Conservation (phyloP, 2,888 invertebrate species). For the Chironomus tentans region DNA sequence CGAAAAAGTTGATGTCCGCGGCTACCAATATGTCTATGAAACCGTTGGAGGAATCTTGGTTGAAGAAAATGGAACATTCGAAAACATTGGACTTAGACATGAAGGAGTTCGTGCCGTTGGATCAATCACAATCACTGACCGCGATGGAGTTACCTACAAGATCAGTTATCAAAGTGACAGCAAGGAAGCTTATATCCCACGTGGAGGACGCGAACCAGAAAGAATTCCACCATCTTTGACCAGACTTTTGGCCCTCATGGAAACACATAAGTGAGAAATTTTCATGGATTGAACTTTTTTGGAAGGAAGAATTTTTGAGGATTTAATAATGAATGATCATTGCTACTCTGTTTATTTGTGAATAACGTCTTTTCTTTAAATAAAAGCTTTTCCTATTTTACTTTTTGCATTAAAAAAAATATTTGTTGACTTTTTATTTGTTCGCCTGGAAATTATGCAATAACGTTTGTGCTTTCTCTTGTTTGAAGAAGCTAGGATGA, state of each 20-base stretch:
- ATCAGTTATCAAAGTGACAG: not conserved
- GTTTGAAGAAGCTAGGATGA: no score
- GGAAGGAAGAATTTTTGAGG: not conserved
- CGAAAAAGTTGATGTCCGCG: conserved; percentile 3
- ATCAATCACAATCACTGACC: not conserved
- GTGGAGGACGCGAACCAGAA: not conserved
- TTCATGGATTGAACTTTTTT: not conserved
- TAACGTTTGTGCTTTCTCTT: no score
- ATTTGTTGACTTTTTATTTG: no score
- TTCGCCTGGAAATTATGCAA: not conserved
- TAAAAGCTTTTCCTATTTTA: not conserved
- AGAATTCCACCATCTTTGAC: conserved; percentile 5
- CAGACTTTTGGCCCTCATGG: conserved; percentile 2
- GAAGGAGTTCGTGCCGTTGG: conserved; percentile 6
- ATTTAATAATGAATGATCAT: not conserved
- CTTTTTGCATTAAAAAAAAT: not conserved
- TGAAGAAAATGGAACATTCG: conserved; percentile 36
- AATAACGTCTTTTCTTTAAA: not conserved
- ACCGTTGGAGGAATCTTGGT: conserved; percentile 39
- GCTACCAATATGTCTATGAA: conserved; percentile 30
- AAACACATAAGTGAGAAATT: conserved; percentile 9
- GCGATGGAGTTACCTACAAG: conserved; percentile 1
- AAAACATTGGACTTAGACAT: conserved; percentile 27
- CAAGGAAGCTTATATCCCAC: conserved; percentile 6
- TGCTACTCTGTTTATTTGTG: not conserved